Conservation (phyloP, 2,888 invertebrate genomes). For the Tipula confusa region DNA sequence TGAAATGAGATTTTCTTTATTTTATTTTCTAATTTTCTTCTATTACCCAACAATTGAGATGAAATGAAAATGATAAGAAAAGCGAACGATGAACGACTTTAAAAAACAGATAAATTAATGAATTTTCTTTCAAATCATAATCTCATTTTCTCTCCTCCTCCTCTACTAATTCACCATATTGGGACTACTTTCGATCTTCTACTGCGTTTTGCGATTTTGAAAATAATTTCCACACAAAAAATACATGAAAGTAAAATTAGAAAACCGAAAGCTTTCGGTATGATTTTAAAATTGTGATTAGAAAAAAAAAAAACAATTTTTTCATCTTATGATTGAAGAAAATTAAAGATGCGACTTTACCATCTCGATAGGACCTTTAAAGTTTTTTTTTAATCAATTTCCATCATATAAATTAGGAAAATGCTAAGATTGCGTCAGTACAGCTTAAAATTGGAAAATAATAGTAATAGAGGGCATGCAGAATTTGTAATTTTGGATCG, state of each 20-base stretch:
- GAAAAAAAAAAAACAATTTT: too few species aligned
- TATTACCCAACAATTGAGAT: not conserved
- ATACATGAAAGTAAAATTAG: not conserved
- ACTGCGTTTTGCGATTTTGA: not conserved
- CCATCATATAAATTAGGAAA: not conserved
- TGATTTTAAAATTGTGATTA: not conserved
- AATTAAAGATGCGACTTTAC: not conserved
- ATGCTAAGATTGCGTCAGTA: not conserved
- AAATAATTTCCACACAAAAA: not conserved
- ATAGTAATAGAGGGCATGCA: not conserved
- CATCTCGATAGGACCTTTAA: not conserved
- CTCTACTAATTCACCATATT: not conserved
- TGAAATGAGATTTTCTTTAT: not conserved
- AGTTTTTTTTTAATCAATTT: not conserved
- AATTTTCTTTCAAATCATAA: not conserved
- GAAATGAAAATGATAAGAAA: not conserved
- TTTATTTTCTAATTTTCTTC: not conserved
- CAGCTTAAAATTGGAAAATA: not conserved
- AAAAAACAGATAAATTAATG: not conserved
- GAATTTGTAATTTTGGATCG: not conserved
- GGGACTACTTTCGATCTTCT: not conserved
- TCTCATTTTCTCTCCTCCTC: not conserved
- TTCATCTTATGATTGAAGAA: not conserved
- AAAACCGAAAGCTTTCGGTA: not conserved
- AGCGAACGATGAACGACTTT: not conserved